Evolutionary conservation across 2,113 vertebrate species (phyloP).

Genomic region (Brienomyrus longianalis): DNA sequence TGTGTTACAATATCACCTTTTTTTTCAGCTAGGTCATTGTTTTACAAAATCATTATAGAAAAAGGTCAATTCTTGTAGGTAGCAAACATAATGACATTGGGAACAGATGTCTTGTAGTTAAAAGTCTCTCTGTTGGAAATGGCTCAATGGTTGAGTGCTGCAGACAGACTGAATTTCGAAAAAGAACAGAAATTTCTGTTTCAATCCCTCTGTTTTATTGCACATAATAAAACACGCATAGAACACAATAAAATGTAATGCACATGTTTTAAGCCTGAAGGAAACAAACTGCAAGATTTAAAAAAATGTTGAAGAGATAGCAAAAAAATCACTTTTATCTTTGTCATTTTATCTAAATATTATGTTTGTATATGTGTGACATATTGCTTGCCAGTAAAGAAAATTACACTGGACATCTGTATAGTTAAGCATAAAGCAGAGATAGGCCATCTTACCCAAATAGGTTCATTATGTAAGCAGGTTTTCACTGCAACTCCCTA

Average conservation of each 20-base stretch:
- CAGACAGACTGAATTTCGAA: neutral
- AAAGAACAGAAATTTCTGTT: neutral
- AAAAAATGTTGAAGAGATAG: neutral
- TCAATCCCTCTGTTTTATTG: neutral
- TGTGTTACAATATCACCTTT: neutral
- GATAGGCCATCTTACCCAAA: neutral
- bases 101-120: neutral
- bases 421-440: neutral
- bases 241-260: neutral
- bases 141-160: neutral
- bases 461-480: neutral
- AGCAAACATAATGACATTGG: neutral
- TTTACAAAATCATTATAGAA: neutral
- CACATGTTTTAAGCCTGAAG: neutral
- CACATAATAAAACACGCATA: neutral
- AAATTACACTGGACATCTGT: no score
- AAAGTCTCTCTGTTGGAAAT: neutral
- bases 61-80: neutral
- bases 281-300: neutral
- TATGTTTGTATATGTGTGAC: no score
- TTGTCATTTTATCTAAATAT: no score
- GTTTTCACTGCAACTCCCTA: neutral
- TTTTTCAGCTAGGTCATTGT: neutral
- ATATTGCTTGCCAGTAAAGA: no score
- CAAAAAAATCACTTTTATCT: neutral